phyloP scores from a whole-genome alignment of 35 echinoderm and acorn worm species.

The Heliocidaris tuberculata region DNA sequence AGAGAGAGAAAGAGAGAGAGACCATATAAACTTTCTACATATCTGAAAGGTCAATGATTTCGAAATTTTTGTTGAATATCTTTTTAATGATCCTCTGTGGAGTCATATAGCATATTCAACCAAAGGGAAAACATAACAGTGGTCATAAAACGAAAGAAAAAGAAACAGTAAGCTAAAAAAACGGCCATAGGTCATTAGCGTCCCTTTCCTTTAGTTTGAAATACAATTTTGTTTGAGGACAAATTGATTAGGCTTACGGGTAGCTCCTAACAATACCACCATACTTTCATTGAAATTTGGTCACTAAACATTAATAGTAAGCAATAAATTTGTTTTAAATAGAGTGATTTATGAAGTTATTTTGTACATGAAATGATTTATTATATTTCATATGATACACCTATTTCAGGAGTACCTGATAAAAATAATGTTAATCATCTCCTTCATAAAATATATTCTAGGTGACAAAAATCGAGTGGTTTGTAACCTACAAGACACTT shows the following conservation, averaged over 20 bases:
- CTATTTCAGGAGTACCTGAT: background rate
- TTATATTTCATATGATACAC: background rate
- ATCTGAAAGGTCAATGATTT: background rate
- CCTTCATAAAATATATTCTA: background rate
- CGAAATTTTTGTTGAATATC: background rate
- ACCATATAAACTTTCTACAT: background rate
- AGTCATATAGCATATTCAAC: background rate
- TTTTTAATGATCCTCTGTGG: background rate
- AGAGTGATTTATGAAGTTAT: background rate
- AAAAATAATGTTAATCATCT: background rate
- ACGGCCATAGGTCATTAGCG: background rate
- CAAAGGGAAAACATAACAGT: background rate
- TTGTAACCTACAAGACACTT: background rate
- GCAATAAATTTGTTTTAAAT: background rate
- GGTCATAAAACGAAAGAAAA: background rate
- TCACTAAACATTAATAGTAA: background rate
- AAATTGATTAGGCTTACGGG: background rate
- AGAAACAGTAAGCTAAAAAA: slow-evolving; percentile 11
- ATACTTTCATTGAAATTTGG: background rate
- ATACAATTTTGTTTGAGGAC: background rate
- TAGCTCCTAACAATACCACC: background rate
- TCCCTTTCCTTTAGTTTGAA: background rate
- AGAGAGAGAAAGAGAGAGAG: background rate
- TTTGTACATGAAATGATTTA: background rate
- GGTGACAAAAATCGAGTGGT: background rate